A percentile compares a stretch with the other conserved stretches of the same genome.
These are phyloP conservation scores for Alethe diademata DNA, from an alignment of 2,113 vertebrate genomes.

Conservation along the genomic window DNA sequence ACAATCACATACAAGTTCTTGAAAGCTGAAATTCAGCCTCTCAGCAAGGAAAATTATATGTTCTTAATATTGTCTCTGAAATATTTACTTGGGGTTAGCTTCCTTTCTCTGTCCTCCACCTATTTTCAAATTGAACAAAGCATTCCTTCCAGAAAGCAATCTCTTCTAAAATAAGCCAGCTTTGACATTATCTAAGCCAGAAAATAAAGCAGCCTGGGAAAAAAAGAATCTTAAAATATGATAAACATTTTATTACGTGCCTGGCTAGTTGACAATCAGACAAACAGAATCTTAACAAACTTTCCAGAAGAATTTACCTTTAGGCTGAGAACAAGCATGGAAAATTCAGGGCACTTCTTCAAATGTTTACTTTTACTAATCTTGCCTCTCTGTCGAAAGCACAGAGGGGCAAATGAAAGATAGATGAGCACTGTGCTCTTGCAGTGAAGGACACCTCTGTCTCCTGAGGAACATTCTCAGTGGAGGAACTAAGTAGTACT, in stretches of 20 bases:
- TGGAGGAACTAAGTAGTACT: neutral
- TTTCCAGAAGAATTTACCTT: slow-evolving; percentile 22
- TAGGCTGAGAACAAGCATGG: neutral
- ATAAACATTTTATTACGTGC: neutral
- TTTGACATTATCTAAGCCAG: neutral
- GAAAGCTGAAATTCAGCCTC: neutral
- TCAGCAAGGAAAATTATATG: neutral
- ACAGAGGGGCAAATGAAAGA: neutral
- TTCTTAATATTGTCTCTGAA: neutral
- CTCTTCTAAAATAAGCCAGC: neutral
- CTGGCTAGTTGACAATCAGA: neutral
- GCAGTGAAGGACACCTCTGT: neutral
- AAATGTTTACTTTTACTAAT: neutral
- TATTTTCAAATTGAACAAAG: neutral
- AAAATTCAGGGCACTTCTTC: neutral
- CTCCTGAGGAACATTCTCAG: neutral
- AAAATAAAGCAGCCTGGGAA: neutral
- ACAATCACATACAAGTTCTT: neutral
- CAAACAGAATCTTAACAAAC: neutral
- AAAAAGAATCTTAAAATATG: neutral
- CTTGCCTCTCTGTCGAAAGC: neutral
- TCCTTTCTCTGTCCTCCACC: neutral
- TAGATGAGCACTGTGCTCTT: neutral
- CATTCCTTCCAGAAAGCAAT: neutral
- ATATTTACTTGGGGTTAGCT: neutral